phyloP scores from a whole-genome alignment of 2,888 invertebrate genomes.

The Drosophila mayaguana region DNA sequence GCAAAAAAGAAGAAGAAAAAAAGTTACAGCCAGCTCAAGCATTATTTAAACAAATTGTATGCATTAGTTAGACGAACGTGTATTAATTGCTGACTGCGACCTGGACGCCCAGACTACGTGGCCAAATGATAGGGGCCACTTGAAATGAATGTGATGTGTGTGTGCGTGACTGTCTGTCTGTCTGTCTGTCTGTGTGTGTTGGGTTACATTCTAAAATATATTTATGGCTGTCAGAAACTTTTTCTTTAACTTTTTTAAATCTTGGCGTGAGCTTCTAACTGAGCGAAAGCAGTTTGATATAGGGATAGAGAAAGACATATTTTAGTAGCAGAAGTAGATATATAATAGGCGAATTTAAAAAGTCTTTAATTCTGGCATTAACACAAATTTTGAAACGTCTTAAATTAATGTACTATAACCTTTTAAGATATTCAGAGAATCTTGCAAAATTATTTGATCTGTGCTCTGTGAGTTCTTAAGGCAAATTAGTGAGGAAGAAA shows the following conservation, averaged over 20 bases:
- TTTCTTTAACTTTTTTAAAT: not conserved
- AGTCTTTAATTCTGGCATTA: not conserved
- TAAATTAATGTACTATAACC: not conserved
- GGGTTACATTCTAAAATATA: conserved; percentile 13
- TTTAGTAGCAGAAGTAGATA: not conserved
- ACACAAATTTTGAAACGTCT: not conserved
- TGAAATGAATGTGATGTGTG: not conserved
- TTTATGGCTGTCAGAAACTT: not conserved
- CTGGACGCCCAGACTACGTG: conserved; percentile 7
- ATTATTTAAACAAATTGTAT: conserved; percentile 50
- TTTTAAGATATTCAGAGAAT: not conserved
- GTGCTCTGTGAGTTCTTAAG: too few relatives aligned
- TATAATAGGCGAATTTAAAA: not conserved
- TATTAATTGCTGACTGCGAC: conserved; percentile 36
- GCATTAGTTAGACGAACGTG: conserved; percentile 48
- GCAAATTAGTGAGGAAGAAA: too few relatives aligned
- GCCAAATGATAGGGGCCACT: conserved; percentile 8
- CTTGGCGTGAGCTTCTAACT: not conserved
- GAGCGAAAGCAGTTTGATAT: not conserved
- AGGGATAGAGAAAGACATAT: too few relatives aligned
- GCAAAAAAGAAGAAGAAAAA: not conserved
- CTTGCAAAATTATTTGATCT: too few relatives aligned
- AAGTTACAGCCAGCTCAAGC: conserved; percentile 33
- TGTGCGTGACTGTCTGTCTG: not conserved
- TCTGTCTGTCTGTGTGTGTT: conserved; percentile 7